phyloP scores from a whole-genome alignment of 2,113 vertebrate species.

The Hipposideros armiger region DNA sequence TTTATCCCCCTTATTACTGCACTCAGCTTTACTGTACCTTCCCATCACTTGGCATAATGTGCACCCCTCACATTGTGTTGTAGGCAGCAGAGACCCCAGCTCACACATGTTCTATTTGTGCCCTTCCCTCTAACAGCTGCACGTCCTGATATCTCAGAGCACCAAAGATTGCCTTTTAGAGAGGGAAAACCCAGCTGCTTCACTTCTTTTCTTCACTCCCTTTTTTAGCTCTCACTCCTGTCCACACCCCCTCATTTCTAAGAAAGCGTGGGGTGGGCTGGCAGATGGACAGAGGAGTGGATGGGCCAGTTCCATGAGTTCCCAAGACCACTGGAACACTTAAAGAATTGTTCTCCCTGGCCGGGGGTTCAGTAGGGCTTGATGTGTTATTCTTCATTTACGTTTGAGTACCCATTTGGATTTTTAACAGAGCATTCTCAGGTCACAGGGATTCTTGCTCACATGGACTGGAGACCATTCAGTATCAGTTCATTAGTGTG shows the following conservation, averaged over 20 bases:
- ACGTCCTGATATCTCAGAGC: background rate
- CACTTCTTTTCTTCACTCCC: background rate
- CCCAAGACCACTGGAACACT: background rate
- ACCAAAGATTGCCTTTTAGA: background rate
- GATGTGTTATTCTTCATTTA: background rate
- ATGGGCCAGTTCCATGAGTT: background rate
- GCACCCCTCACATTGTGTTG: background rate
- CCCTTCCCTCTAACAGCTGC: constrained; percentile 9
- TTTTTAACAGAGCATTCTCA: background rate
- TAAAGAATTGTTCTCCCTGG: background rate
- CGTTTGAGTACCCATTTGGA: background rate
- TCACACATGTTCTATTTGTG: background rate
- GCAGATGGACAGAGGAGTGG: background rate
- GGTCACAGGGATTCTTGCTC: background rate
- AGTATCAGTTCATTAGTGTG: background rate
- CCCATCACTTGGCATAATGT: background rate
- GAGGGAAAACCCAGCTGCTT: constrained; percentile 33
- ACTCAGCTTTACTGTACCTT: background rate
- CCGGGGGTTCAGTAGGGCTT: background rate
- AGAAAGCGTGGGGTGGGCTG: background rate
- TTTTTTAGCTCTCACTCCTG: background rate
- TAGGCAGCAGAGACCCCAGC: background rate
- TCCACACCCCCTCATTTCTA: background rate
- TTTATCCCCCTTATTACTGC: fast-evolving
- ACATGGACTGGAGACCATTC: background rate